A percentile compares a stretch with the other conserved stretches of the same genome.
Conservation (phyloP, 1,140 invertebrate species). For the Scaptomyza hsui region DNA sequence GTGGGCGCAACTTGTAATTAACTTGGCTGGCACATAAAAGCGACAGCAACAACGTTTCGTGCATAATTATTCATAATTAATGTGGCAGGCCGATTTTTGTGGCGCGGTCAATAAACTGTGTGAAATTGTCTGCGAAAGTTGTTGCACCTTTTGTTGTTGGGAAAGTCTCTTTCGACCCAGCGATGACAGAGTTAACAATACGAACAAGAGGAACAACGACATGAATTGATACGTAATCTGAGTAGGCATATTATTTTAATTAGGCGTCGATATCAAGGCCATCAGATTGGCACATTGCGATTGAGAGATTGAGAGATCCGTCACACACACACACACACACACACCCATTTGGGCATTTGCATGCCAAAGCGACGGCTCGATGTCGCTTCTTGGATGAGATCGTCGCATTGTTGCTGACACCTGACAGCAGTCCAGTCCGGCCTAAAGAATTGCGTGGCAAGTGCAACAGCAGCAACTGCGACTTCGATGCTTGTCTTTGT, state of each 20-base stretch:
- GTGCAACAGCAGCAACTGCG: slow-evolving; percentile 43
- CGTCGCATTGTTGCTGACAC: slow-evolving; percentile 60
- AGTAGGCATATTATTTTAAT: slow-evolving; percentile 82
- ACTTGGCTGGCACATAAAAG: slow-evolving; percentile 67
- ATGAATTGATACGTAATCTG: slow-evolving; percentile 73
- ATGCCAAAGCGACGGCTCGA: slow-evolving; percentile 42
- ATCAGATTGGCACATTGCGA: slow-evolving; percentile 67
- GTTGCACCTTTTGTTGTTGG: slow-evolving; percentile 40
- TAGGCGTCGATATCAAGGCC: slow-evolving; percentile 75
- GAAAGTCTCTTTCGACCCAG: slow-evolving; percentile 41
- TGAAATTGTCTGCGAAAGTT: slow-evolving; percentile 69
- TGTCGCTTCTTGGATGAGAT: slow-evolving; percentile 35
- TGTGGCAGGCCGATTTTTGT: slow-evolving; percentile 41
- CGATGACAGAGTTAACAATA: slow-evolving; percentile 52
- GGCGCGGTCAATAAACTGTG: slow-evolving; percentile 41
- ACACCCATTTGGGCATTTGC: slow-evolving; percentile 61
- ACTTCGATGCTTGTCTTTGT: slow-evolving; percentile 43
- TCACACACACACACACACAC: slow-evolving; percentile 17
- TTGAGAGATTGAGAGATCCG: slow-evolving; percentile 68
- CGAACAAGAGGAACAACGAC: slow-evolving; percentile 35
- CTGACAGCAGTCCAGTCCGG: slow-evolving; percentile 53
- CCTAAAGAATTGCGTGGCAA: slow-evolving; percentile 74
- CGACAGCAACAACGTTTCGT: slow-evolving; percentile 58
- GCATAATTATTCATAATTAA: slow-evolving; percentile 62
- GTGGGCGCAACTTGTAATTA: slow-evolving; percentile 77